Conservation (phyloP, 2,113 vertebrate species). For the Megaceryle torquata region DNA sequence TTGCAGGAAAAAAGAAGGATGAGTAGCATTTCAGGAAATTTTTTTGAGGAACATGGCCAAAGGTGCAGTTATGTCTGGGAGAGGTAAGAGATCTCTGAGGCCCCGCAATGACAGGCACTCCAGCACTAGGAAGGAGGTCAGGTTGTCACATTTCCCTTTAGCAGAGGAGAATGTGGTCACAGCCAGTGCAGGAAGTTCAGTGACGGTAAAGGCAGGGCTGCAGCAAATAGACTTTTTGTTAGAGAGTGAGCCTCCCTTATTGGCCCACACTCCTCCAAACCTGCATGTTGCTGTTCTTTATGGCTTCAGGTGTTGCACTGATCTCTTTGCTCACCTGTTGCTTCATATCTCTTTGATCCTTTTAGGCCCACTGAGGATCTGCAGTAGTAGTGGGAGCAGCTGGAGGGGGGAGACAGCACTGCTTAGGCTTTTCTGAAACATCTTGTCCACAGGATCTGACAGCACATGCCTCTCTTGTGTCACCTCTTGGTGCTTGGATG, state of each 20-base stretch:
- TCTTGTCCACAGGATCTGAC: neutral
- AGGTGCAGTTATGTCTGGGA: neutral
- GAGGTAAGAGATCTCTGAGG: neutral
- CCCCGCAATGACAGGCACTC: neutral
- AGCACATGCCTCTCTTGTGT: neutral
- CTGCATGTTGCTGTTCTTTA: neutral
- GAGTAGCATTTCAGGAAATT: neutral
- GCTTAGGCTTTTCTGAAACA: neutral
- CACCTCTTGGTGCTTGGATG: neutral
- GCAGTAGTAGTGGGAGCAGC: neutral
- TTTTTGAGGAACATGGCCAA: neutral
- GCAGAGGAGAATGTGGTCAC: rapidly evolving
- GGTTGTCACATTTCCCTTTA: neutral
- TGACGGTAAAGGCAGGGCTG: neutral
- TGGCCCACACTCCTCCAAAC: neutral
- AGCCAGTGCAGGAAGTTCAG: neutral
- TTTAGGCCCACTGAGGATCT: neutral
- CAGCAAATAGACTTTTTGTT: neutral
- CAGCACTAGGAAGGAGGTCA: neutral
- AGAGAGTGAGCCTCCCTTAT: neutral
- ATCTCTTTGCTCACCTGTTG: neutral
- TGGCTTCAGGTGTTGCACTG: neutral
- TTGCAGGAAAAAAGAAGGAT: neutral
- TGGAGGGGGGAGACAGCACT: neutral
- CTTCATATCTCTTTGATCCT: rapidly evolving